Evolutionary conservation across 92 coral and sea anemone genomes (phyloP), one percentile per base, ranked within the genome.

Genomic region (Parazoanthus atlanticus): DNA sequence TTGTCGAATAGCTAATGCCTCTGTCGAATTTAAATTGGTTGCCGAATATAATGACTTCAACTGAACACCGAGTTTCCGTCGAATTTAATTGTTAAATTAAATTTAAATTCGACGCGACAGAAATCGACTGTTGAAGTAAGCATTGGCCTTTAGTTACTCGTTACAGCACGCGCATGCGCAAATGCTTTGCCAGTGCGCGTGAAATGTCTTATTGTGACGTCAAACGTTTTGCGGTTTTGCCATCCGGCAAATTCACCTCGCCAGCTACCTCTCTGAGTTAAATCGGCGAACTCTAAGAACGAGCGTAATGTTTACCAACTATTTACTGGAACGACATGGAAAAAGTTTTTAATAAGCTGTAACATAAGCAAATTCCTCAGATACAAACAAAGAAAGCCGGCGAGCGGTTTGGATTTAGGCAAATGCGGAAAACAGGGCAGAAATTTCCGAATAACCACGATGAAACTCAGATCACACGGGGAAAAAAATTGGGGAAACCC

Each of bases 151-250:
- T 8, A 43, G 49, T 43, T 43, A 43, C 49, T 43, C 1, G 49
- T 13, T 74, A 40, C 40, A 74, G 40, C 47, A 40, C 40, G 66
- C 67, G 40, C 67, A 49, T 43, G 64, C 79, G 78, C 77, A n/a
- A 30, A n/a, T 23, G 12, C 11, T 25, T n/a, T 8, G 23, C 58
- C 49, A 31, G 34, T 69, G 78, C 80, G 67, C 64, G 67, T 17
- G 78, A 46, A 43, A 23, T n/a, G 10, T 11, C 15, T 71, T 19
- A 38, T 70, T 85, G 52, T 71, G 88, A 71, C 88, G 85, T 81
- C 54, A 81, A 31, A 19, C 3, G 16, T 40, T 49, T 23, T 61
- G 31, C 15, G 13, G 29, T 36, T 75, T 34, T n/a, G 10, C 78
- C 21, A 12, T 74, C 47, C 49, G 49, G 12, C 49, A 21, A 21